phyloP scores from a whole-genome alignment of 1,140 invertebrate genomes.

The Brachionus sp. region DNA sequence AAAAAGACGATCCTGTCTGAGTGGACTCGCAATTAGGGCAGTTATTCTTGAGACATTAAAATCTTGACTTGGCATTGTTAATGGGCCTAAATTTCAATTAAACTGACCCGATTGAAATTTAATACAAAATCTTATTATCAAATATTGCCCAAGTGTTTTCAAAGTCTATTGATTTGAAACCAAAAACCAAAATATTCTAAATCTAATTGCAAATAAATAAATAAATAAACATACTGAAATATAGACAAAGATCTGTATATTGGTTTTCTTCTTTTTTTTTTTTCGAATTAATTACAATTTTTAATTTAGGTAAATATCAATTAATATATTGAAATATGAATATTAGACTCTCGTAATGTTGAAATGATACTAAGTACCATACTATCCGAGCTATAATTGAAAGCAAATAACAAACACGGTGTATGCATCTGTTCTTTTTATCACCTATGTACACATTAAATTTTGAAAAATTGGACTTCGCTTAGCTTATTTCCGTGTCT shows the following conservation, averaged over 20 bases:
- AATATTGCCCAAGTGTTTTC: neutral
- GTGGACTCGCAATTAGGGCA: neutral
- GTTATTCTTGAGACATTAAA: neutral
- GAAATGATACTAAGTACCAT: neutral
- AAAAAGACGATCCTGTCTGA: neutral
- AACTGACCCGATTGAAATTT: neutral
- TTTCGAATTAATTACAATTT: conserved; percentile 40
- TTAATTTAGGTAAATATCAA: conserved; percentile 42
- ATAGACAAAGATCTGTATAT: conserved; percentile 34
- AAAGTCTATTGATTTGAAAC: conserved; percentile 6
- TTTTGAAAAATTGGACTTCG: neutral
- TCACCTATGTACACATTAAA: neutral
- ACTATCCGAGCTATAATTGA: neutral
- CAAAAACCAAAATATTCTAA: conserved; percentile 1
- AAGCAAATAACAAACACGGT: neutral
- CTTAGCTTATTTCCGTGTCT: neutral
- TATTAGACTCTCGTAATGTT: neutral
- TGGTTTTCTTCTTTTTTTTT: neutral
- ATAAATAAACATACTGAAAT: conserved; percentile 9
- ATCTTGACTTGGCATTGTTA: neutral
- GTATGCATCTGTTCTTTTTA: conserved; percentile 7
- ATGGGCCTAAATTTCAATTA: neutral
- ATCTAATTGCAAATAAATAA: conserved; percentile 32
- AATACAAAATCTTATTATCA: conserved; percentile 21
- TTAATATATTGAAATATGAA: conserved; percentile 41